Evolutionary conservation across 2,888 invertebrate genomes (phyloP).

Genomic region (Cremastinae sp.): DNA sequence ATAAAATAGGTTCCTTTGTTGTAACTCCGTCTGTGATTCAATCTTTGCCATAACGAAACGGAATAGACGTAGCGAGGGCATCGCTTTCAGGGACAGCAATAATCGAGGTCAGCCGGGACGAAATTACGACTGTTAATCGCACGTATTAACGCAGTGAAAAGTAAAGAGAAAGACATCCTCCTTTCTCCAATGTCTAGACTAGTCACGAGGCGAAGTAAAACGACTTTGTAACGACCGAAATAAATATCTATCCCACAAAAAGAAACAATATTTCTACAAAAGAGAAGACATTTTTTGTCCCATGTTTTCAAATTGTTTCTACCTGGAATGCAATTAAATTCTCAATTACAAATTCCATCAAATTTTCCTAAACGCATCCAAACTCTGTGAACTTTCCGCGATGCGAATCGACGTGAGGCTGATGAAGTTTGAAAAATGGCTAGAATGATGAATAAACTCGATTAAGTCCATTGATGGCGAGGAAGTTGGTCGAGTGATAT

Average conservation of each 20-base stretch:
- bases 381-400: too few relatives aligned
- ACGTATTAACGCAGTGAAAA: not conserved
- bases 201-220: not conserved
- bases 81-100: not conserved
- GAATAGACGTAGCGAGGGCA: too few relatives aligned
- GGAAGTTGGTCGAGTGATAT: not conserved
- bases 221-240: not conserved
- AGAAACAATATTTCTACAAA: not conserved
- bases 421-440: too few relatives aligned
- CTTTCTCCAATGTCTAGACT: constrained; percentile 30
- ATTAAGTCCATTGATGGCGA: not conserved
- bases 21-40: not conserved
- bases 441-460: too few relatives aligned
- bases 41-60: not conserved
- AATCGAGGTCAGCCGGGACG: constrained; percentile 33
- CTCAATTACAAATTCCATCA: too few relatives aligned
- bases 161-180: not conserved
- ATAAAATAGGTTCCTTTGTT: not conserved
- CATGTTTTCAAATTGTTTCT: too few relatives aligned
- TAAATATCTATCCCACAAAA: not conserved
- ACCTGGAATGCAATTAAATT: too few relatives aligned
- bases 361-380: too few relatives aligned
- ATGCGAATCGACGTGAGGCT: too few relatives aligned
- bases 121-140: not conserved
- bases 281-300: too few relatives aligned